These are phyloP conservation scores for Orchestes rusci DNA, from an alignment of 2,888 invertebrate species.

Conservation along the genomic window DNA sequence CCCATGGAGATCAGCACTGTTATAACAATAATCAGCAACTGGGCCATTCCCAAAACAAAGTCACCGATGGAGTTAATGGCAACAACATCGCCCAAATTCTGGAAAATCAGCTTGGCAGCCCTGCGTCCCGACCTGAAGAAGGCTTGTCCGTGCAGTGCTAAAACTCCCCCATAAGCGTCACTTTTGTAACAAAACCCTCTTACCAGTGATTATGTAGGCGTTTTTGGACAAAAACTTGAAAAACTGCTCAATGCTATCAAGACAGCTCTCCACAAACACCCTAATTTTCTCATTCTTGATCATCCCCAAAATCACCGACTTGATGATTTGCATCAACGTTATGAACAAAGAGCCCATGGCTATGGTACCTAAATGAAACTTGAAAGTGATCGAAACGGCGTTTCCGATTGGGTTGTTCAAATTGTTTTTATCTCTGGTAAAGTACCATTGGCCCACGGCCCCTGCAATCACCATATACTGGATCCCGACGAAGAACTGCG, in stretches of 20 bases:
- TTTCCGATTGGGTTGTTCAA: slow-evolving; percentile 28
- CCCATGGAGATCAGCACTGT: slow-evolving; percentile 21
- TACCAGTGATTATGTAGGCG: slow-evolving; percentile 34
- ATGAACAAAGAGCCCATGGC: slow-evolving; percentile 32
- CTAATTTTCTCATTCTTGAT: slow-evolving; percentile 24
- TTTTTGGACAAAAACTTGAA: slow-evolving; percentile 33
- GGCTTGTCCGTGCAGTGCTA: slow-evolving; percentile 34
- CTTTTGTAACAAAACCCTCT: too few species aligned
- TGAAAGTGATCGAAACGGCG: slow-evolving; percentile 26
- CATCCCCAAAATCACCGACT: slow-evolving; percentile 22
- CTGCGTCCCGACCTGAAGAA: slow-evolving; percentile 33
- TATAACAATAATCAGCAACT: slow-evolving; percentile 27
- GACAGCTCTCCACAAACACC: slow-evolving; percentile 17
- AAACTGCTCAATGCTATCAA: slow-evolving; percentile 25
- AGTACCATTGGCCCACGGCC: slow-evolving; percentile 58
- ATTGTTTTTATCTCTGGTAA: slow-evolving; percentile 40
- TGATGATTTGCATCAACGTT: slow-evolving; percentile 29
- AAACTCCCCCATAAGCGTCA: slow-evolving; percentile 15
- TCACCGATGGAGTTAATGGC: slow-evolving; percentile 33
- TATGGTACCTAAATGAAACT: slow-evolving; percentile 31
- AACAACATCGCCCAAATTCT: slow-evolving; percentile 30
- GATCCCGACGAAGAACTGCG: slow-evolving; percentile 55
- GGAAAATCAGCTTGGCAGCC: slow-evolving; percentile 31
- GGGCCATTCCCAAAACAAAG: slow-evolving; percentile 31
- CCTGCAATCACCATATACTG: slow-evolving; percentile 58